A percentile compares a stretch with the other conserved stretches of the same genome.
Conservation (phyloP, 1,140 invertebrate species). For the Zaprionus vittiger region DNA sequence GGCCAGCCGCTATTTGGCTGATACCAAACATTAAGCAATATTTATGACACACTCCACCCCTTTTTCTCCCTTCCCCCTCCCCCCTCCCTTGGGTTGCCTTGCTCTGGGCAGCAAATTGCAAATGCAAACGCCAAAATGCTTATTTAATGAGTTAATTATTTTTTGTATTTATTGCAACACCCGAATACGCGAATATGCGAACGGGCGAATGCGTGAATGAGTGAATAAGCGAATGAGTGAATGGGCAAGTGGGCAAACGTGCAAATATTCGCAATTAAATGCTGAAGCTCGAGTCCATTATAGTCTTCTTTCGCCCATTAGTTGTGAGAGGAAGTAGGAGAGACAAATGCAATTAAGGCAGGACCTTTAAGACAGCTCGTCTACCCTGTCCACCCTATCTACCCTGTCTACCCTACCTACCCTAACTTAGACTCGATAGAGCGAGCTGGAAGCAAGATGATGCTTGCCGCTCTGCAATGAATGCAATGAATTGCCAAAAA, state of each 20-base stretch:
- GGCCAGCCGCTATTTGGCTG: slow-evolving; percentile 40
- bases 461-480: too few species aligned
- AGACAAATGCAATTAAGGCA: slow-evolving; percentile 60
- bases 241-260: slow-evolving; percentile 41
- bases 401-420: too few species aligned
- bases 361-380: slow-evolving; percentile 18
- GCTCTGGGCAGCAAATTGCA: slow-evolving; percentile 56
- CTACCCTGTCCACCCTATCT: background rate
- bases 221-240: background rate
- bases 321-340: background rate
- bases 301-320: slow-evolving; percentile 18
- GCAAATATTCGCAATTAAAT: slow-evolving; percentile 74
- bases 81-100: background rate
- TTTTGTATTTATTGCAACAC: slow-evolving; percentile 77
- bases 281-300: slow-evolving; percentile 58
- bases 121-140: slow-evolving; percentile 71
- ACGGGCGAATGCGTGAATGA: background rate
- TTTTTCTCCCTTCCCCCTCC: background rate
- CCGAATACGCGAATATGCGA: slow-evolving; percentile 54
- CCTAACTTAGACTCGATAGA: too few species aligned
- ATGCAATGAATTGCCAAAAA: too few species aligned
- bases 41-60: slow-evolving; percentile 60
- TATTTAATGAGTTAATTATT: slow-evolving; percentile 83
- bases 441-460: too few species aligned
- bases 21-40: slow-evolving; percentile 74